Base-by-base conservation (phyloP, 2,888 invertebrate species). In the Hirtodrosophila trivittata region DNA sequence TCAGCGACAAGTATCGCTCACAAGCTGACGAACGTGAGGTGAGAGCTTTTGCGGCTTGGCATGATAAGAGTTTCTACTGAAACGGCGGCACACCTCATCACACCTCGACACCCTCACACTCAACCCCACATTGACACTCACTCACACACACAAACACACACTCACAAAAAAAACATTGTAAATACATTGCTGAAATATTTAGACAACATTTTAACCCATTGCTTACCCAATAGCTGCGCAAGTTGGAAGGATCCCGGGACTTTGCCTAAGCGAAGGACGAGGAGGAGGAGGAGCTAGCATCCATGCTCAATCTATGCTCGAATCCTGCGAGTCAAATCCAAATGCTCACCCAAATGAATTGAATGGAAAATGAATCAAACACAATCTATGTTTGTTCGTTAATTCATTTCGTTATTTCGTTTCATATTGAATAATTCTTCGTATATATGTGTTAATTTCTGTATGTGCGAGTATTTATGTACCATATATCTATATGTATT, bases 21-120 rank as follows among this genome's bases (percentile, higher is more conserved):
- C 80, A 88, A 63, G 90, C 90, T 66, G 94, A 94, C 78, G 94
- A 94, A 78, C 94, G 94, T 89, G 94, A 94, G 93, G 94, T 94
- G 92, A 91, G 88, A 78, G 66, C 73, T 41, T 70, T 76, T 63
- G 58, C 64, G 54, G 82, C 73, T 57, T 84, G 75, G 76, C 77
- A 84, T 45, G 78, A 83, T 62, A 81, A 73, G 50, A 77, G 75
- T 64, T 84, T 84, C 69, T 84, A 78, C 64, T 86, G 68, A 78
- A 50, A 50, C 41, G 30, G 21, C 35, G 25, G 26, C 50, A 49
- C 26, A 37, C 12, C 42, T 39, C 45, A 32, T 8, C 42, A 21
- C 39, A 43, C 43, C 42, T 16, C 38, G 10, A 33, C 32, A 38
- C 38, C 35, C n/a, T n/a, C 12, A 37, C 10, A 43, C 13, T 41